Percentiles rank a stretch among this genome's conserved stretches.
phyloP scores from a whole-genome alignment of 2,113 vertebrate species.

The Equus przewalskii region DNA sequence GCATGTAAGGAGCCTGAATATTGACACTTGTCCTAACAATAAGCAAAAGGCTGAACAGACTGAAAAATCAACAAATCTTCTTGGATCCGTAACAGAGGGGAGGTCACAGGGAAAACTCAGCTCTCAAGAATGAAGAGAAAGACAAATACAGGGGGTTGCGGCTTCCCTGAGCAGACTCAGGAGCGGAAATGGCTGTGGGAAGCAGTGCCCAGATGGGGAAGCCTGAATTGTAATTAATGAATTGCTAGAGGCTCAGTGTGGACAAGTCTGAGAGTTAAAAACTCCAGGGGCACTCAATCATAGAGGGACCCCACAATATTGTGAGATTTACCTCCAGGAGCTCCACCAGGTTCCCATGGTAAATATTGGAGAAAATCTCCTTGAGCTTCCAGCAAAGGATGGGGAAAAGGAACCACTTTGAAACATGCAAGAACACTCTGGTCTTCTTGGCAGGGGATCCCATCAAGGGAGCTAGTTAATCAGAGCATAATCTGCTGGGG shows the following conservation, averaged over 20 bases:
- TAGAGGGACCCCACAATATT: background rate
- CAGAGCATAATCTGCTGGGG: background rate
- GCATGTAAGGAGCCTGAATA: background rate
- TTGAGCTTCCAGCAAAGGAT: background rate
- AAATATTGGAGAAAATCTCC: background rate
- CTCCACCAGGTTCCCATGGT: too few relatives aligned
- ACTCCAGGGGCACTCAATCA: background rate
- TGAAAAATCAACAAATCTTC: background rate
- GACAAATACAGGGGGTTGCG: background rate
- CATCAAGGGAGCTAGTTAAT: background rate
- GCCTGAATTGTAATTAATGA: background rate
- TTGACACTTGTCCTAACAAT: background rate
- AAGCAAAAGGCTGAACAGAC: background rate
- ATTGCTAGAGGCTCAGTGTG: background rate
- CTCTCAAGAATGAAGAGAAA: background rate
- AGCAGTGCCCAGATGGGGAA: background rate
- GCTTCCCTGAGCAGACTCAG: background rate
- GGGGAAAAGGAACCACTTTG: background rate
- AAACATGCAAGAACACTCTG: background rate
- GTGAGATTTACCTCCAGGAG: background rate
- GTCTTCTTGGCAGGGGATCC: background rate
- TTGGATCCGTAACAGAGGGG: background rate
- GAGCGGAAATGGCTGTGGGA: background rate
- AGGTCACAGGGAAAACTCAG: background rate
- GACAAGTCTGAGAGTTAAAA: background rate